These are phyloP conservation scores for Pseudomugil tenellus DNA, from an alignment of 2,797 vertebrate species.

Conservation along the genomic window DNA sequence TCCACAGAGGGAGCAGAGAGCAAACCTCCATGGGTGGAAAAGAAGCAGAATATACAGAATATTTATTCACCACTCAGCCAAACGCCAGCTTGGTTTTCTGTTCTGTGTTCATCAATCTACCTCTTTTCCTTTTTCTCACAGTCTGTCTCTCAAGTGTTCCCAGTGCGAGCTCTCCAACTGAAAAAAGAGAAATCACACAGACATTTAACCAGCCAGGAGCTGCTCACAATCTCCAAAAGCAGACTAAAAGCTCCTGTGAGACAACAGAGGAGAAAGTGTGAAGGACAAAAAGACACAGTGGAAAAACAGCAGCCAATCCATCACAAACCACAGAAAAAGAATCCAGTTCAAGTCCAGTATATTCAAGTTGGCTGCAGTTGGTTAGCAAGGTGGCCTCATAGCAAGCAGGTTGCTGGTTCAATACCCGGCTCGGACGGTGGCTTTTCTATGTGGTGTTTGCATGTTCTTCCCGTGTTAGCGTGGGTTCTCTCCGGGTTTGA, in stretches of 20 bases:
- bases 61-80: slow-evolving; percentile 27
- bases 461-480: no score
- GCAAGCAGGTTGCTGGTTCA: no score
- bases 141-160: slow-evolving; percentile 51
- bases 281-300: slow-evolving; percentile 42
- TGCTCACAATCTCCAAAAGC: slow-evolving; percentile 42
- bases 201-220: slow-evolving; percentile 37
- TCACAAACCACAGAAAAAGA: slow-evolving; percentile 11
- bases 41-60: slow-evolving; percentile 37
- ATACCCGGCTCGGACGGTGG: no score
- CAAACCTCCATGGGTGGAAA: slow-evolving; percentile 38
- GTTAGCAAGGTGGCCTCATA: no score
- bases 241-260: slow-evolving; percentile 60
- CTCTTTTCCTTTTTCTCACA: background rate
- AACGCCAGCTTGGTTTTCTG: slow-evolving; percentile 35
- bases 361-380: no score
- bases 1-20: slow-evolving; percentile 54
- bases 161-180: slow-evolving; percentile 33
- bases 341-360: background rate
- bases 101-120: slow-evolving; percentile 33
- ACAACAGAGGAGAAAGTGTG: slow-evolving; percentile 44
- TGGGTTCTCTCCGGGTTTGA: no score
- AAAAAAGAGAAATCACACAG: slow-evolving; percentile 25
- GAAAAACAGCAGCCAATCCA: slow-evolving; percentile 10
- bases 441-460: no score